These are phyloP conservation scores for Hypocryptadius cinnamomeus DNA, from an alignment of 2,113 vertebrate species.

Conservation along the genomic window DNA sequence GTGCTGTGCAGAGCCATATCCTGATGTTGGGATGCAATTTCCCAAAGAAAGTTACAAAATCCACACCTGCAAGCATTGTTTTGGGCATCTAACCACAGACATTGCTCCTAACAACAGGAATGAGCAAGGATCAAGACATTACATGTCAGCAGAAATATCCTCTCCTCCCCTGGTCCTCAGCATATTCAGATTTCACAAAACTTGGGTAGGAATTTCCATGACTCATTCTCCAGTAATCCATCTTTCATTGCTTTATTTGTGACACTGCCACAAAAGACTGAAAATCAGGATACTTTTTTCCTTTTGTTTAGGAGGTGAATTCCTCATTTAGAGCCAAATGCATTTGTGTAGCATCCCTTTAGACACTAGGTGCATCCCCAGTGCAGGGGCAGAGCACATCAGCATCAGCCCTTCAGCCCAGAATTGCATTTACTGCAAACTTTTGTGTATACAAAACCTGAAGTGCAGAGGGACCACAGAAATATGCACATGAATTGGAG, in stretches of 20 bases:
- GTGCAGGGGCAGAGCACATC: not conserved
- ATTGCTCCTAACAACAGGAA: not conserved
- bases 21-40: not conserved
- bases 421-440: not conserved
- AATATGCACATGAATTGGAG: conserved; percentile 19
- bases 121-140: conserved; percentile 34
- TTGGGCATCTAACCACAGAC: conserved; percentile 27
- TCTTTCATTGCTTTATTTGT: conserved; percentile 32
- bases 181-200: conserved; percentile 45
- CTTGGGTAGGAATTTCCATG: conserved; percentile 43
- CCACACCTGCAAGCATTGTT: not conserved
- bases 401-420: not conserved
- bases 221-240: conserved; percentile 29
- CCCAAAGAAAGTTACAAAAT: not conserved
- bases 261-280: not conserved
- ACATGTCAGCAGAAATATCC: conserved; percentile 42
- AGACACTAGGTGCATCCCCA: not conserved
- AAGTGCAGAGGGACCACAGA: not conserved
- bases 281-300: not conserved
- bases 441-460: not conserved
- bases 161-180: not conserved
- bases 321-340: not conserved
- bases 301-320: not conserved
- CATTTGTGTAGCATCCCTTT: not conserved
- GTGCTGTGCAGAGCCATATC: not conserved